Conservation (phyloP, 1,140 invertebrate species). For the Brachionus koreanus region DNA sequence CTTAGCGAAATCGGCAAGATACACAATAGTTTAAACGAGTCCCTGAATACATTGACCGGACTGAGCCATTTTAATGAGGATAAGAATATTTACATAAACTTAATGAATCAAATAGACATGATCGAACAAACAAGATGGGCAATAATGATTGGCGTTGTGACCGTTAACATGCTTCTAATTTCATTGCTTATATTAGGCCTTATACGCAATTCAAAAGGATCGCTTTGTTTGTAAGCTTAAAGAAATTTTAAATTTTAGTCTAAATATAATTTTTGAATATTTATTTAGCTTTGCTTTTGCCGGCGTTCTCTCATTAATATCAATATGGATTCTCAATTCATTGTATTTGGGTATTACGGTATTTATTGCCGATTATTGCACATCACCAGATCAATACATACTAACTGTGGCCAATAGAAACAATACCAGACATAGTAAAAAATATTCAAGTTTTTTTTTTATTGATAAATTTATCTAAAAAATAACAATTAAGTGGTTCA, state of each 20-base stretch:
- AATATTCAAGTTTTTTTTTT: too few species aligned
- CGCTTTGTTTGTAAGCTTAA: constrained; percentile 32
- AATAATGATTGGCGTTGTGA: constrained; percentile 40
- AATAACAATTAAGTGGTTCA: constrained; percentile 4
- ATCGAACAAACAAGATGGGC: constrained; percentile 39
- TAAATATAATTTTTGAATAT: not conserved
- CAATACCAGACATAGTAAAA: constrained; percentile 7
- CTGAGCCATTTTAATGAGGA: constrained; percentile 18
- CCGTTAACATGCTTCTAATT: constrained; percentile 35
- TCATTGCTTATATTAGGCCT: not conserved
- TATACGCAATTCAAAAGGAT: constrained; percentile 39
- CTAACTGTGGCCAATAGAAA: constrained; percentile 27
- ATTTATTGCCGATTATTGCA: constrained; percentile 40
- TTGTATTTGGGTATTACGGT: constrained; percentile 38
- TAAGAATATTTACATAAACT: not conserved
- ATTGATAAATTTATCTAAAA: not conserved
- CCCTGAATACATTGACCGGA: not conserved
- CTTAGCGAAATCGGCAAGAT: not conserved
- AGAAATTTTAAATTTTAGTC: not conserved
- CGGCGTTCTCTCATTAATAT: constrained; percentile 25
- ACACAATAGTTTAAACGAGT: not conserved
- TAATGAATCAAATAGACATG: not conserved
- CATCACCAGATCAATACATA: constrained; percentile 28
- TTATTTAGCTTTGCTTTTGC: constrained; percentile 32
- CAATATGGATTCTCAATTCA: constrained; percentile 38